These are phyloP conservation scores for Tetramorium bicarinatum DNA, from an alignment of 2,888 invertebrate species.

Conservation along the genomic window DNA sequence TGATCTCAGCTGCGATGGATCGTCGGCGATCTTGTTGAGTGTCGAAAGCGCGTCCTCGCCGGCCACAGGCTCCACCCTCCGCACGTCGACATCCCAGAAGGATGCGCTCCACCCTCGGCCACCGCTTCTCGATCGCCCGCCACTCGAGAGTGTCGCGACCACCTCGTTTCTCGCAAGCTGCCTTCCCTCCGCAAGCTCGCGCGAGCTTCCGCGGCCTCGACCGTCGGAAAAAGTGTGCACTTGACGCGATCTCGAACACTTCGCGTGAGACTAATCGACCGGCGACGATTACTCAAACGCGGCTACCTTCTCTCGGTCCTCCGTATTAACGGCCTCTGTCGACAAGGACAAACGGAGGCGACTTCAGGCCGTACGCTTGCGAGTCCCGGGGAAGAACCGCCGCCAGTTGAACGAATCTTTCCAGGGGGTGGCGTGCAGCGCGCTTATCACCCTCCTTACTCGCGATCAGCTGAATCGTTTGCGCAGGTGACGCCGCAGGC, in stretches of 20 bases:
- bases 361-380: too few relatives aligned
- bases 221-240: neutral
- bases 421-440: too few relatives aligned
- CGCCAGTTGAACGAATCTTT: too few relatives aligned
- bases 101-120: neutral
- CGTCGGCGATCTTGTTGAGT: constrained; percentile 31
- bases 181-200: neutral
- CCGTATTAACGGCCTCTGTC: too few relatives aligned
- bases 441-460: too few relatives aligned
- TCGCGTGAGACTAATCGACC: neutral
- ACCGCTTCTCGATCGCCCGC: neutral
- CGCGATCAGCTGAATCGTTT: constrained; percentile 20
- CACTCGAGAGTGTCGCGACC: neutral
- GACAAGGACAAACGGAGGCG: too few relatives aligned
- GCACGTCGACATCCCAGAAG: constrained; percentile 69
- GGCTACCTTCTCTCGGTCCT: neutral
- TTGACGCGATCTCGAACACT: neutral
- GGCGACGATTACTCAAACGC: neutral
- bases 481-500: neutral
- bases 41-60: constrained; percentile 72
- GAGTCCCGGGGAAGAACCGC: too few relatives aligned
- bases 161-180: neutral
- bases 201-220: neutral
- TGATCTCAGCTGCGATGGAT: constrained; percentile 61
- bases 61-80: constrained; percentile 70